A percentile compares a stretch with the other conserved stretches of the same genome.
phyloP scores from a whole-genome alignment of 2,113 vertebrate species.

The Tachysurus fulvidraco region DNA sequence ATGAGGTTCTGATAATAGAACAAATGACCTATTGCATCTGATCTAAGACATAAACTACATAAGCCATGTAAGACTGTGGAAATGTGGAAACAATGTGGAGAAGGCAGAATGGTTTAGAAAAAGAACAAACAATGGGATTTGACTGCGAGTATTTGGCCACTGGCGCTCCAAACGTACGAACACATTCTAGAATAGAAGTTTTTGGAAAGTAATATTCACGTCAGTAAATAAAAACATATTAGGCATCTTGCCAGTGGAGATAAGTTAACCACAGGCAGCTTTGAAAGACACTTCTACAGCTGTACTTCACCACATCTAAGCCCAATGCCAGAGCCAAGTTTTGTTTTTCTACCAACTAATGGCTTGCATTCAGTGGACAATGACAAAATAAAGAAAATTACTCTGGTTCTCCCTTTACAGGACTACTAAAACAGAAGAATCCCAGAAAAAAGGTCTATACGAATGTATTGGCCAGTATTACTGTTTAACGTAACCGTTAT shows the following conservation, averaged over 20 bases:
- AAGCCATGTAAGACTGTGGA: background rate
- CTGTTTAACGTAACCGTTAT: background rate
- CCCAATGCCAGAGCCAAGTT: background rate
- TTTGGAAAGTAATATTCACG: background rate
- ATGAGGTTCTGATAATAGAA: background rate
- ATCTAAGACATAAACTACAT: background rate
- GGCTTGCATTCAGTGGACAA: background rate
- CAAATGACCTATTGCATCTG: background rate
- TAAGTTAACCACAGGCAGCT: background rate
- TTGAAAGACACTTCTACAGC: background rate
- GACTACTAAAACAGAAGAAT: background rate
- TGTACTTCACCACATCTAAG: background rate
- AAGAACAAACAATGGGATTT: background rate
- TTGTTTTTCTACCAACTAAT: background rate
- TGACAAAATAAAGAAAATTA: background rate
- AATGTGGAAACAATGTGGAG: conserved; percentile 1
- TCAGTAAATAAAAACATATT: background rate
- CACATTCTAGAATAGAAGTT: background rate
- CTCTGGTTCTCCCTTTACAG: background rate
- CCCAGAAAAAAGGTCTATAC: background rate
- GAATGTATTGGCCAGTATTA: background rate
- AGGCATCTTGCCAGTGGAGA: background rate
- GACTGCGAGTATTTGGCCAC: background rate
- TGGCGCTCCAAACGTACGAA: background rate
- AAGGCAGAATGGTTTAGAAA: conserved; percentile 7